phyloP scores from a whole-genome alignment of 2,797 vertebrate genomes.

The Enteromius thamalakanensis region DNA sequence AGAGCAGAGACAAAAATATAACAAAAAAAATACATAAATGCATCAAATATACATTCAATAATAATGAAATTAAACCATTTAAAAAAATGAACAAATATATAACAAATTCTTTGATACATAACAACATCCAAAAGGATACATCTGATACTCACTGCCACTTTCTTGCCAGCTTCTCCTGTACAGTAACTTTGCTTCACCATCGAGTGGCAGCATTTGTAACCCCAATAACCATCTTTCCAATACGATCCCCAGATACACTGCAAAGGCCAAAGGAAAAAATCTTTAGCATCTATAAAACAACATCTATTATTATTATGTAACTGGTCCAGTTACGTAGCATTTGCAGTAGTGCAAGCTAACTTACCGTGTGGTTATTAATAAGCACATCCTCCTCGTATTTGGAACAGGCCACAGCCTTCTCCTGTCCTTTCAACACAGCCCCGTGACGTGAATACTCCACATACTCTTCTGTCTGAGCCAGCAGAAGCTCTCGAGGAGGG shows the following conservation, averaged over 20 bases:
- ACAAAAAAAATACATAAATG: background rate
- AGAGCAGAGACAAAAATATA: background rate
- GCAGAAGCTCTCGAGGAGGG: slow-evolving; percentile 88
- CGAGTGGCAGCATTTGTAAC: slow-evolving; percentile 95
- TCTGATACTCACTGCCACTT: slow-evolving; percentile 79
- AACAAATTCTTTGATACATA: background rate
- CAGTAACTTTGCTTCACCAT: slow-evolving; percentile 98
- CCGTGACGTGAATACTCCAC: slow-evolving; percentile 97
- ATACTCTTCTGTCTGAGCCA: slow-evolving; percentile 97
- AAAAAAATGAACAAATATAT: background rate
- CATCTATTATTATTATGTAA: background rate
- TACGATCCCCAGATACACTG: slow-evolving; percentile 98
- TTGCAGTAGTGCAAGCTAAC: background rate
- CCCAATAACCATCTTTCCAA: slow-evolving; percentile 96
- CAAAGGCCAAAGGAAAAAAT: slow-evolving; percentile 26
- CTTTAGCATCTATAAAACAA: background rate
- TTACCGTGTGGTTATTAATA: slow-evolving; percentile 92
- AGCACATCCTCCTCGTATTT: slow-evolving; percentile 97
- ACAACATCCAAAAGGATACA: background rate
- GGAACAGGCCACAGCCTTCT: slow-evolving; percentile 92
- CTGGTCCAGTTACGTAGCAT: background rate
- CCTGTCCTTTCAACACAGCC: slow-evolving; percentile 94
- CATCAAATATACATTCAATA: background rate
- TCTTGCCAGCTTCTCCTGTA: slow-evolving; percentile 90
- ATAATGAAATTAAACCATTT: background rate